These are phyloP conservation scores for Meloidogyne chitwoodi DNA, from an alignment of 1,140 invertebrate genomes.

Conservation along the genomic window DNA sequence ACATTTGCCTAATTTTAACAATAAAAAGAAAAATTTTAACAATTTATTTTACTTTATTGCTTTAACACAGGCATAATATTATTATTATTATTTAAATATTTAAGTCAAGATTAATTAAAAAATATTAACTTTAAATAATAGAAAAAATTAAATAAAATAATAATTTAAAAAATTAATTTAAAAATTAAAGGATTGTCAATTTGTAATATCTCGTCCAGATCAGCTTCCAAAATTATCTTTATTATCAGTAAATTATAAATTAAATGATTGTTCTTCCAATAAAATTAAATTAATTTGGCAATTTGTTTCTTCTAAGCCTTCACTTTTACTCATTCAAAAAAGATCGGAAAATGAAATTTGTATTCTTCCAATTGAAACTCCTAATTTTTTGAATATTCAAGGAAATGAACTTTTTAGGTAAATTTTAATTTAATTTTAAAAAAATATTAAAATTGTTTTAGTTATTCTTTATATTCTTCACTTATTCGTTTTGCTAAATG, in stretches of 20 bases:
- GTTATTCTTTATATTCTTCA: not conserved
- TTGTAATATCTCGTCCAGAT: constrained; percentile 2
- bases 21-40: not conserved
- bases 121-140: no score
- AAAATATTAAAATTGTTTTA: not conserved
- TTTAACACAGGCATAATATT: constrained; percentile 10
- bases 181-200: constrained; percentile 11
- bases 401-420: constrained; percentile 10
- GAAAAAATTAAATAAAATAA: no score
- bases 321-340: constrained; percentile 14
- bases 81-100: not conserved
- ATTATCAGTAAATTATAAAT: not conserved
- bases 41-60: not conserved
- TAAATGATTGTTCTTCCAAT: not conserved
- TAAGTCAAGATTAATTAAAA: no score
- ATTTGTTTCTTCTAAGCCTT: not conserved
- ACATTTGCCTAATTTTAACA: not conserved
- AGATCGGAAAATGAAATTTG: not conserved
- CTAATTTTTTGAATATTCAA: not conserved
- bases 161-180: no score
- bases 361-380: constrained; percentile 13
- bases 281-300: constrained; percentile 7
- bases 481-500: not conserved
- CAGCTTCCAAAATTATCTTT: not conserved
- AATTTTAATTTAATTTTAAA: not conserved